These are phyloP conservation scores for Nannobrachium achirus DNA, from an alignment of 2,113 vertebrate species.

Conservation along the genomic window DNA sequence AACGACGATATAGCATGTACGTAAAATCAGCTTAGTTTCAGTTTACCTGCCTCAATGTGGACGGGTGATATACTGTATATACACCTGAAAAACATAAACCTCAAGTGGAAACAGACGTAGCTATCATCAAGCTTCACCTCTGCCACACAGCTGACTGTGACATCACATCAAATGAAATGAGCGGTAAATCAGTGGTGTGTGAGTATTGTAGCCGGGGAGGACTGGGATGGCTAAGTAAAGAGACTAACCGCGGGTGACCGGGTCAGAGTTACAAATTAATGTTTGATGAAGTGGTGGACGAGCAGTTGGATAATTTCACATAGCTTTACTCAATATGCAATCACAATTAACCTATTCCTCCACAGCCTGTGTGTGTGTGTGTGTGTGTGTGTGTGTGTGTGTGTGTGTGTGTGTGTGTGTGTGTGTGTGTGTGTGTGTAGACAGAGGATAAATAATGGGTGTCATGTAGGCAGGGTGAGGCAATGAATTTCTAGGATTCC, in stretches of 20 bases:
- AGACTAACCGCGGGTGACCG: not conserved
- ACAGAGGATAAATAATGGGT: not conserved
- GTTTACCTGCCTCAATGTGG: no score
- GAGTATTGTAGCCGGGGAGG: not conserved
- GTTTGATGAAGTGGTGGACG: slow-evolving; percentile 49
- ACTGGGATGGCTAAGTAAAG: slow-evolving; percentile 21
- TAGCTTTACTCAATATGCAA: slow-evolving; percentile 50
- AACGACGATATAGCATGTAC: no score
- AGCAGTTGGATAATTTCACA: slow-evolving; percentile 53
- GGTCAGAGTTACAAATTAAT: slow-evolving; percentile 31
- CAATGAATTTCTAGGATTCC: slow-evolving; percentile 43
- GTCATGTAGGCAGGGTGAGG: slow-evolving; percentile 30
- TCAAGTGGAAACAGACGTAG: no score
- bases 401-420: slow-evolving; percentile 10
- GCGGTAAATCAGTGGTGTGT: no score
- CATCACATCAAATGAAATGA: no score
- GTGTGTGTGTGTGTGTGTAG: not conserved
- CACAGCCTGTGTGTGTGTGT: slow-evolving; percentile 32
- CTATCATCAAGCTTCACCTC: no score
- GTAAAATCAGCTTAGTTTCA: no score
- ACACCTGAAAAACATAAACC: no score
- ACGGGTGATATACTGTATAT: no score
- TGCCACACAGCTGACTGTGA: no score
- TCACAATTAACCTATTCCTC: slow-evolving; percentile 63
- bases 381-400: not conserved